phyloP scores from a whole-genome alignment of 2,888 invertebrate genomes.

The Pseudoips prasinana region DNA sequence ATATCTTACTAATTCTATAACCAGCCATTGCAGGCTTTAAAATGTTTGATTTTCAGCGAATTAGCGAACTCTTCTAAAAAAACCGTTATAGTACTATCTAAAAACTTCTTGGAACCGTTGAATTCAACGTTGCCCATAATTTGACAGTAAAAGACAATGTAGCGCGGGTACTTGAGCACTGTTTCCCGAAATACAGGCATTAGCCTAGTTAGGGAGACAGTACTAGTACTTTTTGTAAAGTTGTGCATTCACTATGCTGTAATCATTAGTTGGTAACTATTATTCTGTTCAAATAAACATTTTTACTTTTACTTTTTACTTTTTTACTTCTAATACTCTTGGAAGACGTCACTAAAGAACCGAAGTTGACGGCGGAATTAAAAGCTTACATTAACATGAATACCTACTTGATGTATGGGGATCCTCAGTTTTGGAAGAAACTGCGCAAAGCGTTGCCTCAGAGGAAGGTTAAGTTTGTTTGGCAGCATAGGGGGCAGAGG shows the following conservation, averaged over 20 bases:
- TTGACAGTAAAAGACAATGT: background rate
- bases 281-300: no score
- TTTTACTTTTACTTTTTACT: no score
- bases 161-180: background rate
- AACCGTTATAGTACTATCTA: constrained; percentile 1
- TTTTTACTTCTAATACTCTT: background rate
- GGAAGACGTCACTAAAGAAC: background rate
- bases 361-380: background rate
- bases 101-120: background rate
- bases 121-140: constrained; percentile 3
- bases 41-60: no score
- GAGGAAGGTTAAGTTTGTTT: background rate
- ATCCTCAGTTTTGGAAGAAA: background rate
- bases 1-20: background rate
- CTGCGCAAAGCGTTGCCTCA: background rate
- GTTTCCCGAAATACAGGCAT: no score
- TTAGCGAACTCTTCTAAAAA: constrained; percentile 1
- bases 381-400: background rate
- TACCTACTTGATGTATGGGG: background rate
- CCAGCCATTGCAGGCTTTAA: no score
- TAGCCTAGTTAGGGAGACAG: no score
- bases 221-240: no score
- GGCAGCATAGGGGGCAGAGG: background rate
- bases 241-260: no score
- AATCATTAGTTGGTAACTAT: no score